phyloP scores from a whole-genome alignment of 2,113 vertebrate species.

The Gambusia affinis region DNA sequence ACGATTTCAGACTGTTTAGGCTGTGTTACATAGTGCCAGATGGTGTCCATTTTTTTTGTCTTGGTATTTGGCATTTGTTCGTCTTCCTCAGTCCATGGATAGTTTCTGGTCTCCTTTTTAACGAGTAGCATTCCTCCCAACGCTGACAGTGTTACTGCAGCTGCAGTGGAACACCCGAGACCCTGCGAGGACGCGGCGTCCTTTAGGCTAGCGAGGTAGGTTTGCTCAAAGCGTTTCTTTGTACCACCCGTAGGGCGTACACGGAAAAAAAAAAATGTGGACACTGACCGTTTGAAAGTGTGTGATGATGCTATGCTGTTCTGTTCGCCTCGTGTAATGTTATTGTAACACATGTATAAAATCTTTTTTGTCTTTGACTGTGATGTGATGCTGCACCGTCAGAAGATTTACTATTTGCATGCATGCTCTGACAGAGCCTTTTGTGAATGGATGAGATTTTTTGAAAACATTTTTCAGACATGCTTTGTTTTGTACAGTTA shows the following conservation, averaged over 20 bases:
- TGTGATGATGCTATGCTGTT: constrained; percentile 73
- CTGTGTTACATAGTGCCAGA: constrained; percentile 66
- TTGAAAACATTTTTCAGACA: constrained; percentile 57
- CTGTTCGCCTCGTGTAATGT: constrained; percentile 76
- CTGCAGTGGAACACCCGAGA: constrained; percentile 63
- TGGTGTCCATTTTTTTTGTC: constrained; percentile 66
- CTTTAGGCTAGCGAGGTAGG: constrained; percentile 56
- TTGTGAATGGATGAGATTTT: constrained; percentile 79
- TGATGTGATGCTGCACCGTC: constrained; percentile 79
- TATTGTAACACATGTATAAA: constrained; percentile 77
- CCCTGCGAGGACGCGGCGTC: constrained; percentile 62
- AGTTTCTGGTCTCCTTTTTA: constrained; percentile 65
- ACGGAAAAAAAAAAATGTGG: constrained; percentile 40
- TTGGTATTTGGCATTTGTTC: constrained; percentile 67
- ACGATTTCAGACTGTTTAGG: constrained; percentile 70
- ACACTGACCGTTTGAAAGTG: constrained; percentile 64
- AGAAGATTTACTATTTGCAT: constrained; percentile 80
- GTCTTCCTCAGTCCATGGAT: constrained; percentile 72
- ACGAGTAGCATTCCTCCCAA: constrained; percentile 66
- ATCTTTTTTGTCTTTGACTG: constrained; percentile 76
- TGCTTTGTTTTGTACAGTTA: constrained; percentile 77
- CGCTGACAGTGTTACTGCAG: constrained; percentile 65
- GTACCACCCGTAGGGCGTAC: constrained; percentile 55
- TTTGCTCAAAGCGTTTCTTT: constrained; percentile 61
- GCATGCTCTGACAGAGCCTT: constrained; percentile 78